Conservation (phyloP, 2,113 vertebrate species). For the Marcusenius ussheri region DNA sequence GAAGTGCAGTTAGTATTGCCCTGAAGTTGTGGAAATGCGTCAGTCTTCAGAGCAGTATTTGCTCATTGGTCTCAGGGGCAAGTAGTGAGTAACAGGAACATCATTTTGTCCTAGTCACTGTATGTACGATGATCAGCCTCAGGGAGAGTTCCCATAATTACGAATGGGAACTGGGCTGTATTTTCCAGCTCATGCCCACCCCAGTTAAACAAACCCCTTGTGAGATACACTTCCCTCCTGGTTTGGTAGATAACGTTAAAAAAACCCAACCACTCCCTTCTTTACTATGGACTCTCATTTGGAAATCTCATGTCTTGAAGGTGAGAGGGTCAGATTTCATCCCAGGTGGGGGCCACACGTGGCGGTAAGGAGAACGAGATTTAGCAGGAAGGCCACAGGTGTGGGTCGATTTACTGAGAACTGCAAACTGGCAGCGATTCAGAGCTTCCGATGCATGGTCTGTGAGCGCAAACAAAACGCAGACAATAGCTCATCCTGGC, state of each 20-base stretch:
- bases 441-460: neutral
- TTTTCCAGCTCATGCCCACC: neutral
- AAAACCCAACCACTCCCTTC: neutral
- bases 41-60: neutral
- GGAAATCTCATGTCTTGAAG: neutral
- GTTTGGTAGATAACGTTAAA: neutral
- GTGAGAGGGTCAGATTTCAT: neutral
- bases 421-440: neutral
- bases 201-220: neutral
- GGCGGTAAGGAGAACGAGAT: neutral
- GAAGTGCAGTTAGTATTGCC: neutral
- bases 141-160: neutral
- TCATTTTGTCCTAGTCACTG: neutral
- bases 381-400: neutral
- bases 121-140: neutral
- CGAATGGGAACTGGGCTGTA: neutral
- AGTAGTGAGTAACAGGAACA: neutral
- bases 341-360: neutral
- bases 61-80: neutral
- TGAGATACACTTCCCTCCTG: constrained; percentile 1
- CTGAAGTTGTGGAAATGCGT: neutral
- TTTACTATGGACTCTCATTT: neutral
- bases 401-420: neutral
- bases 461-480: neutral
- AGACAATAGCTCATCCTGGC: neutral